A percentile compares a stretch with the other conserved stretches of the same genome.
Evolutionary conservation across 2,113 vertebrate species (phyloP).

Genomic region (Climacteris rufus): DNA sequence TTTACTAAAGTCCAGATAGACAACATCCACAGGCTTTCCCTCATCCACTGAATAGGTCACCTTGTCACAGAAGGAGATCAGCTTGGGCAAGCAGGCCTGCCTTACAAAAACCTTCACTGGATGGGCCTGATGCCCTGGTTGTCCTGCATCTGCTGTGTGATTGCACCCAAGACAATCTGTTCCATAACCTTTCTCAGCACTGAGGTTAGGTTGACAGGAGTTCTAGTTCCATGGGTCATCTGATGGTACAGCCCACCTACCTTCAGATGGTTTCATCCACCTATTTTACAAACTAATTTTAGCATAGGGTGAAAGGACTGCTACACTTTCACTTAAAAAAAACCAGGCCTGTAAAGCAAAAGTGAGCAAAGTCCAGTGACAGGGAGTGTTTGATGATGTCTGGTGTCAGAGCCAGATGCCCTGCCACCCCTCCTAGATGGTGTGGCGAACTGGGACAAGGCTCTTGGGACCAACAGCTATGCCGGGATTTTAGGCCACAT

Average conservation of each 20-base stretch:
- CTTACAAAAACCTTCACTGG: neutral
- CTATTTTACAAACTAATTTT: neutral
- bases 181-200: neutral
- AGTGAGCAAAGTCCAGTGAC: rapidly evolving
- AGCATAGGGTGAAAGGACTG: neutral
- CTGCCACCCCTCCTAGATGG: neutral
- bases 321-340: neutral
- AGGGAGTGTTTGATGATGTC: neutral
- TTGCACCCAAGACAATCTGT: neutral
- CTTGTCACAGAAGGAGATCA: neutral
- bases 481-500: neutral
- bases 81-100: neutral
- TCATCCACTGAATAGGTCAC: neutral
- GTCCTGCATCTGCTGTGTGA: neutral
- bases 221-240: neutral
- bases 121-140: neutral
- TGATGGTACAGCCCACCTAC: neutral
- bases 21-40: neutral
- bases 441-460: neutral
- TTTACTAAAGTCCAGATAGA: rapidly evolving
- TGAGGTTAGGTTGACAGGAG: neutral
- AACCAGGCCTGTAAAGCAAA: neutral
- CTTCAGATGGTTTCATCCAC: neutral
- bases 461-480: neutral
- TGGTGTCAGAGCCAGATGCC: neutral